Percentiles rank a stretch among this genome's conserved stretches.
These are phyloP conservation scores for Macrosteles quadrilineatus DNA, from an alignment of 1,140 invertebrate genomes.

Conservation along the genomic window DNA sequence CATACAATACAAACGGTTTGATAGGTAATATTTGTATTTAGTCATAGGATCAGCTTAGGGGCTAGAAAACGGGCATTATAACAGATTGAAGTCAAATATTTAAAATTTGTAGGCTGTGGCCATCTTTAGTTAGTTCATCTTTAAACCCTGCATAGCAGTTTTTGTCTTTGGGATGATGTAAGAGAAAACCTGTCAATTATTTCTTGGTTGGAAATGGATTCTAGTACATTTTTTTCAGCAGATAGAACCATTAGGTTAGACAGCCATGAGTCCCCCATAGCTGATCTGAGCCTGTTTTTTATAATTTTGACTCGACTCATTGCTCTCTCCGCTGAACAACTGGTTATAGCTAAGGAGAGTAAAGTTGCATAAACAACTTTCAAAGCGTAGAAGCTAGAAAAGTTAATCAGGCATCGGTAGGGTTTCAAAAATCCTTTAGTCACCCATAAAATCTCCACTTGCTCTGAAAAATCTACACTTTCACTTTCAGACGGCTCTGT, in stretches of 20 bases:
- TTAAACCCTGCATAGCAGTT: too few relatives aligned
- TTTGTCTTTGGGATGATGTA: too few relatives aligned
- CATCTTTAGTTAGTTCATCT: too few relatives aligned
- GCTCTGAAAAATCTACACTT: not conserved
- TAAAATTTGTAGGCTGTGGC: too few relatives aligned
- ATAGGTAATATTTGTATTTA: too few relatives aligned
- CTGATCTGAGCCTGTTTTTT: slow-evolving; percentile 24
- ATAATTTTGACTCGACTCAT: slow-evolving; percentile 18
- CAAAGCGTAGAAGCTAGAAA: slow-evolving; percentile 21
- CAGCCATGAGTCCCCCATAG: slow-evolving; percentile 22
- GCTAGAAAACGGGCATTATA: too few relatives aligned
- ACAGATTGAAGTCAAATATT: too few relatives aligned
- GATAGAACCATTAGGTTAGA: slow-evolving; percentile 21
- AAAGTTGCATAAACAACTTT: slow-evolving; percentile 29
- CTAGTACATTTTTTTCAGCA: too few relatives aligned
- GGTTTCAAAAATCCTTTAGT: slow-evolving; percentile 25
- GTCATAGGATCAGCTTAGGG: too few relatives aligned
- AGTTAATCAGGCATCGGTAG: slow-evolving; percentile 5
- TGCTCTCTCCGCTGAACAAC: slow-evolving; percentile 28
- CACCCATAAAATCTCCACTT: slow-evolving; percentile 13
- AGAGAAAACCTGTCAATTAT: too few relatives aligned
- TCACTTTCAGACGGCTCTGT: not conserved
- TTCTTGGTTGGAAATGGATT: too few relatives aligned
- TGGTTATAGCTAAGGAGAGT: slow-evolving; percentile 18
- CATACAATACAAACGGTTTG: too few relatives aligned